phyloP scores from a whole-genome alignment of 2,888 invertebrate species.

The Perizoma affinitatum region DNA sequence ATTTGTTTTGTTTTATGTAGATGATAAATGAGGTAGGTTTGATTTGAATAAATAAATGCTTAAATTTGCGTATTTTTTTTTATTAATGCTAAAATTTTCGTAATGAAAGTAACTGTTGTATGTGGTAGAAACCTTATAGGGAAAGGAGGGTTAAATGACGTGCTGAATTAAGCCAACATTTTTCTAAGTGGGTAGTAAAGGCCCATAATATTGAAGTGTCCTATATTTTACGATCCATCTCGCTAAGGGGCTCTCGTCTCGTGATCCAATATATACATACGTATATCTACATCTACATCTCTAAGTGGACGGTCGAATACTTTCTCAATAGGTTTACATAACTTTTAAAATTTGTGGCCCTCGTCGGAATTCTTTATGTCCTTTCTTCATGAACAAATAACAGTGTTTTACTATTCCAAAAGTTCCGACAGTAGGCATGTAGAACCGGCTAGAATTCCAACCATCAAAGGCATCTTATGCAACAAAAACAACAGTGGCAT shows the following conservation, averaged over 20 bases:
- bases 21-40: too few relatives aligned
- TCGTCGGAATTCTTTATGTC: too few relatives aligned
- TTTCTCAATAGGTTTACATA: conserved; percentile 10
- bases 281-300: conserved; percentile 68
- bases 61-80: too few relatives aligned
- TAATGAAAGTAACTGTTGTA: not conserved
- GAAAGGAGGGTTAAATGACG: conserved; percentile 63
- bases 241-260: conserved; percentile 65
- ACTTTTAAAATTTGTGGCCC: not conserved
- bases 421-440: too few relatives aligned
- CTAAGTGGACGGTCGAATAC: conserved; percentile 74
- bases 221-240: conserved; percentile 80
- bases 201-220: conserved; percentile 75
- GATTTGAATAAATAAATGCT: too few relatives aligned
- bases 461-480: conserved; percentile 2
- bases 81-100: too few relatives aligned
- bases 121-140: conserved; percentile 49
- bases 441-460: not conserved
- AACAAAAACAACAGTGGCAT: conserved; percentile 3
- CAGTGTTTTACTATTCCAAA: too few relatives aligned
- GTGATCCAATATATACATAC: conserved; percentile 49
- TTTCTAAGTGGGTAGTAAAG: conserved; percentile 81
- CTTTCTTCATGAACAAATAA: too few relatives aligned
- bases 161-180: conserved; percentile 80
- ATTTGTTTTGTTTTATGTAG: too few relatives aligned